phyloP scores from a whole-genome alignment of 2,797 vertebrate species.

The Pampus argenteus region DNA sequence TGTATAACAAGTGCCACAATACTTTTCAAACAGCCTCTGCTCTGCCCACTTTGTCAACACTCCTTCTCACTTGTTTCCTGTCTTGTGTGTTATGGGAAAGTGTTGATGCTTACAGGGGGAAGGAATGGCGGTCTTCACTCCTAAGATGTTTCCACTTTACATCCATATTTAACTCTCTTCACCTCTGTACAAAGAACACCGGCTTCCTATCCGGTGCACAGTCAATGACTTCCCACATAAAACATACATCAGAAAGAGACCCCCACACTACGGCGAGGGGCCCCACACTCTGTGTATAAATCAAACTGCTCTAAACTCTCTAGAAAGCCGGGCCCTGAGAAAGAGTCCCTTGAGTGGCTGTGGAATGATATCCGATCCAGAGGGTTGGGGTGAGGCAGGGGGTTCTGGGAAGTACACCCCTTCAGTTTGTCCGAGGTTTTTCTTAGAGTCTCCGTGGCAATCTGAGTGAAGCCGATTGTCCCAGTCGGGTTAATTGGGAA shows the following conservation, averaged over 20 bases:
- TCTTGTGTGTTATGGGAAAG: constrained; percentile 34
- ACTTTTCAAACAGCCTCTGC: constrained; percentile 17
- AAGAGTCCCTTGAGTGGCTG: constrained; percentile 65
- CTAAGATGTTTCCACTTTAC: constrained; percentile 38
- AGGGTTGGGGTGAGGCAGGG: constrained; percentile 63
- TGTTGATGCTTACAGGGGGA: background rate
- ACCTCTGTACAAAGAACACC: constrained; percentile 40
- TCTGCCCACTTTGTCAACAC: constrained; percentile 69
- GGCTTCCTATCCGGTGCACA: constrained; percentile 51
- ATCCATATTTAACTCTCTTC: constrained; percentile 47
- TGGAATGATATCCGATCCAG: constrained; percentile 79
- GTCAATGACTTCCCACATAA: constrained; percentile 73
- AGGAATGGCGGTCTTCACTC: background rate
- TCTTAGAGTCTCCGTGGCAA: constrained; percentile 49
- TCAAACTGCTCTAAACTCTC: constrained; percentile 71
- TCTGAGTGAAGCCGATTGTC: constrained; percentile 72
- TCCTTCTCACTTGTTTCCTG: constrained; percentile 51
- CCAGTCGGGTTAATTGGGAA: constrained; percentile 79
- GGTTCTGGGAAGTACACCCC: constrained; percentile 71
- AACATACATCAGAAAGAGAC: constrained; percentile 75
- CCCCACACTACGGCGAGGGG: constrained; percentile 63
- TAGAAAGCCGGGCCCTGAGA: constrained; percentile 77
- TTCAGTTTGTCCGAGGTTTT: constrained; percentile 37
- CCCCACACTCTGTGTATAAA: constrained; percentile 80
- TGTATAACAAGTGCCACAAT: constrained; percentile 21